Percentiles rank a stretch among this genome's conserved stretches.
Conservation (phyloP, 2,888 invertebrate genomes). For the Himalopsyche tibetana region DNA sequence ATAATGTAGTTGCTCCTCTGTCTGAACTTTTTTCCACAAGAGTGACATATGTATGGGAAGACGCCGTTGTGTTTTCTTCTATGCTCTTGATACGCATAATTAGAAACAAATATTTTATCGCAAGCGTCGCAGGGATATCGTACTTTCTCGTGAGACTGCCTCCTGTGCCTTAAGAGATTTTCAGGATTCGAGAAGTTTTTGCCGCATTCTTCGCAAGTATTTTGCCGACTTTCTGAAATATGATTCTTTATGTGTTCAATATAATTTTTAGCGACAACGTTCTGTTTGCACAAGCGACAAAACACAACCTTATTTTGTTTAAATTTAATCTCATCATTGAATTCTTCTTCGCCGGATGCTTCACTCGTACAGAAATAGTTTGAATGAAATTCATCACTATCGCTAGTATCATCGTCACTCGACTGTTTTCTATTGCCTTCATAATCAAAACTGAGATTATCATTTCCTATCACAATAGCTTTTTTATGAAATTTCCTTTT, state of each 20-base stretch:
- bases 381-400: neutral
- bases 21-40: conserved; percentile 75
- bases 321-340: neutral
- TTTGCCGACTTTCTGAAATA: conserved; percentile 69
- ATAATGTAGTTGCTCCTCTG: conserved; percentile 76
- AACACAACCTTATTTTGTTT: conserved; percentile 15
- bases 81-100: conserved; percentile 74
- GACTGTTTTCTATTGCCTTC: neutral
- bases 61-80: conserved; percentile 72
- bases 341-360: neutral
- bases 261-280: conserved; percentile 69
- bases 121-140: conserved; percentile 1
- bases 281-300: conserved; percentile 73
- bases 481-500: neutral
- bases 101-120: neutral
- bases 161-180: conserved; percentile 76
- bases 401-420: neutral
- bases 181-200: conserved; percentile 73
- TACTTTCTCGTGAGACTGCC: conserved; percentile 67
- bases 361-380: neutral
- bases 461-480: neutral
- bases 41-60: conserved; percentile 75
- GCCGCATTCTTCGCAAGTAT: conserved; percentile 76
- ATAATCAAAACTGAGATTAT: neutral
- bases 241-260: conserved; percentile 75